Evolutionary conservation across 2,888 invertebrate species (phyloP).

Genomic region (Coelopa pilipes): DNA sequence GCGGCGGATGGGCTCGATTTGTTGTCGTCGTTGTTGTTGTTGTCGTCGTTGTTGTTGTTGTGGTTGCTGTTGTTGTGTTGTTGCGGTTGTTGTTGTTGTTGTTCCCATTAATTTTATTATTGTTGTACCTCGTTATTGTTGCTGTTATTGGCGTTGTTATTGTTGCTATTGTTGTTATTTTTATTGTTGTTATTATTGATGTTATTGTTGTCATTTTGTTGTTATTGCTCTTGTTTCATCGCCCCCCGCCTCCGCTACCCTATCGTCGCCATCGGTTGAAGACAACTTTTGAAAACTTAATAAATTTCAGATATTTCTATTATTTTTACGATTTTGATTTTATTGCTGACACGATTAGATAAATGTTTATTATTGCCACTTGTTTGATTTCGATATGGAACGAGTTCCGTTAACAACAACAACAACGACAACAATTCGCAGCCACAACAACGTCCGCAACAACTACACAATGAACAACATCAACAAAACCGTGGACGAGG

Average conservation of each 20-base stretch:
- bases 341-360: conserved; percentile 24
- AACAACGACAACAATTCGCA: not conserved
- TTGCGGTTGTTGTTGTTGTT: too few species aligned
- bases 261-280: too few species aligned
- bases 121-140: too few species aligned
- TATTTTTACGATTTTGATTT: conserved; percentile 19
- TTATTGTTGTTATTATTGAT: not conserved
- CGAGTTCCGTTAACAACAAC: not conserved
- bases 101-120: too few species aligned
- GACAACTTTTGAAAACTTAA: conserved; percentile 5
- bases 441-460: not conserved
- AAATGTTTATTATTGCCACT: conserved; percentile 21
- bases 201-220: not conserved
- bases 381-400: conserved; percentile 13
- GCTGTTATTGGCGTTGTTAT: too few species aligned
- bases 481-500: too few species aligned
- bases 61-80: too few species aligned
- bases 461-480: not conserved
- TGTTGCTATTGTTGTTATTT: not conserved
- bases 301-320: conserved; percentile 3
- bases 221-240: not conserved
- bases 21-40: too few species aligned
- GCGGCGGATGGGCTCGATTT: too few species aligned
- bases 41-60: too few species aligned
- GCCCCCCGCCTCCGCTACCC: too few species aligned